A percentile compares a stretch with the other conserved stretches of the same genome.
phyloP scores from a whole-genome alignment of 2,797 vertebrate genomes.

The Dromococcyx pavoninus region DNA sequence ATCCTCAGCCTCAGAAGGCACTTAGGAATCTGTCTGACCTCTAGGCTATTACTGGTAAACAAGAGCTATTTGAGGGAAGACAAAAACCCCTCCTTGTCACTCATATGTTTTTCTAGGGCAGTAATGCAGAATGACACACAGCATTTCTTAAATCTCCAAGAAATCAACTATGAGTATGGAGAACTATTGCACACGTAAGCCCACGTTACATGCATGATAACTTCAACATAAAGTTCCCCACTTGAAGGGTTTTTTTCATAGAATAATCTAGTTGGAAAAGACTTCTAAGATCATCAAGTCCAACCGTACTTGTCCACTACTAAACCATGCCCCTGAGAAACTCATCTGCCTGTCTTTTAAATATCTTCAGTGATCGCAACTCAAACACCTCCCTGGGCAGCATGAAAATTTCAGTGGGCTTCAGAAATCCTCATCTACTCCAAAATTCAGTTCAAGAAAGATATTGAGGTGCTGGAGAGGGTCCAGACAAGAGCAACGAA shows the following conservation, averaged over 20 bases:
- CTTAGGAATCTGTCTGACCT: background rate
- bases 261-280: no score
- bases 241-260: background rate
- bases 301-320: no score
- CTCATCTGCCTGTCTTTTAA: no score
- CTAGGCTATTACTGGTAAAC: background rate
- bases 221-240: background rate
- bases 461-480: no score
- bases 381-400: no score
- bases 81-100: background rate
- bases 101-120: background rate
- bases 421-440: background rate
- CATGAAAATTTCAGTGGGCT: background rate
- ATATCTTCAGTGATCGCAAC: no score
- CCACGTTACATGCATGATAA: background rate
- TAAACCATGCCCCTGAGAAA: no score
- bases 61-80: background rate
- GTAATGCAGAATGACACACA: background rate
- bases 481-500: no score
- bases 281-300: no score
- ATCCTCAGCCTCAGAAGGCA: background rate
- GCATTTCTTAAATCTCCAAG: background rate
- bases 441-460: background rate
- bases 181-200: background rate
- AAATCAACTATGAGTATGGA: background rate